phyloP scores from a whole-genome alignment of 2,113 vertebrate species.

The Notarius lentiginosus region DNA sequence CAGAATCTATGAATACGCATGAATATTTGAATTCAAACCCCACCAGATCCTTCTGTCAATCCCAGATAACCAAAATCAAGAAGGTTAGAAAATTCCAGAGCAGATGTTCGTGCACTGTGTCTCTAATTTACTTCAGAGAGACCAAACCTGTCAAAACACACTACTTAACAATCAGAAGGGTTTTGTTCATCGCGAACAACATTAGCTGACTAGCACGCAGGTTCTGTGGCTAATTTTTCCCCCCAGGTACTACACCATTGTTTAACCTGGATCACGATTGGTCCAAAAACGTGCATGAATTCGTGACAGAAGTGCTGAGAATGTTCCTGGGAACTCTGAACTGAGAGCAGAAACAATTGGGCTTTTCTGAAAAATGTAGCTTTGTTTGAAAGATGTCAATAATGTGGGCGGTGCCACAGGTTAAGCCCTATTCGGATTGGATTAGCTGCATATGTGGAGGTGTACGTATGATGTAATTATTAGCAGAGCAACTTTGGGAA shows the following conservation, averaged over 20 bases:
- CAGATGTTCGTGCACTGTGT: no score
- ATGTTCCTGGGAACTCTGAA: not conserved
- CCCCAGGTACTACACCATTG: no score
- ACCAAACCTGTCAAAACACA: not conserved
- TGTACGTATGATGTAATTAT: no score
- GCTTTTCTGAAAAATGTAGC: not conserved
- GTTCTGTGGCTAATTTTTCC: not conserved
- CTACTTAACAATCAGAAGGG: no score
- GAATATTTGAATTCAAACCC: not conserved
- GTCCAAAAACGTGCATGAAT: not conserved
- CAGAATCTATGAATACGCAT: not conserved
- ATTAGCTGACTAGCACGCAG: not conserved
- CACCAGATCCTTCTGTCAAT: not conserved
- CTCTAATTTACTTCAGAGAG: not conserved
- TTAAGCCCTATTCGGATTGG: not conserved
- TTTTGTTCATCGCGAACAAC: no score
- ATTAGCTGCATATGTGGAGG: not conserved
- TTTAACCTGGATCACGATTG: not conserved
- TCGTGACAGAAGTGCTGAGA: not conserved
- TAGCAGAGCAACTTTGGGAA: no score
- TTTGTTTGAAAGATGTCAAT: not conserved
- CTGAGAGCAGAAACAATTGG: no score
- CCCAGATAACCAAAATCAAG: no score
- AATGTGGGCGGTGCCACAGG: not conserved
- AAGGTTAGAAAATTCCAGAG: not conserved